Evolutionary conservation across 2,888 invertebrate genomes (phyloP).

Genomic region (Calliscelio sp.): DNA sequence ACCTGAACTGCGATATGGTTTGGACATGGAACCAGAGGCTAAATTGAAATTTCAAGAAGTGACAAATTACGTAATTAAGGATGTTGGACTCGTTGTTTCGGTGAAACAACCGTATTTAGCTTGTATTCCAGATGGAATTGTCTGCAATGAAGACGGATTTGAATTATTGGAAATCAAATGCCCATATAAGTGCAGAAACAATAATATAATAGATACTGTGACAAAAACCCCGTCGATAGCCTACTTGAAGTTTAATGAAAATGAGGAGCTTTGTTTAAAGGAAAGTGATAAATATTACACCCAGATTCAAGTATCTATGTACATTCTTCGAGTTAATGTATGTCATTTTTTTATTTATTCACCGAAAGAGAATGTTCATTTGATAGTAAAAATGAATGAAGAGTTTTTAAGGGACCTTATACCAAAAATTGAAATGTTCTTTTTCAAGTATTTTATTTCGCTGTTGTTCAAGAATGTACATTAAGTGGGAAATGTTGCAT

Average conservation of each 20-base stretch:
- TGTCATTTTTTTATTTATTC: constrained; percentile 60
- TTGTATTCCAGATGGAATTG: constrained; percentile 44
- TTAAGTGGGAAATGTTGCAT: no score
- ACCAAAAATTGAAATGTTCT: no score
- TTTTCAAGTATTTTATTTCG: no score
- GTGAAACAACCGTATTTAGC: constrained; percentile 38
- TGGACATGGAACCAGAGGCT: constrained; percentile 14
- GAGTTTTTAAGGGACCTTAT: no score
- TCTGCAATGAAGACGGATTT: constrained; percentile 39
- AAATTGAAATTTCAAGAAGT: background rate
- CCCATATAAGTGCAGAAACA: constrained; percentile 6
- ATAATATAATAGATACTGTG: constrained; percentile 2
- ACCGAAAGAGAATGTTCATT: constrained; percentile 7
- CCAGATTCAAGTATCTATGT: constrained; percentile 57
- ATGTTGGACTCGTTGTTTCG: constrained; percentile 18
- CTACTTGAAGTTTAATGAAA: constrained; percentile 23
- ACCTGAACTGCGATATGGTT: constrained; percentile 26
- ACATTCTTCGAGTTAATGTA: constrained; percentile 33
- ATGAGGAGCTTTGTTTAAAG: constrained; percentile 10
- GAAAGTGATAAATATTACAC: constrained; percentile 36
- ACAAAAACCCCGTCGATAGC: background rate
- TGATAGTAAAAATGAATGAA: no score
- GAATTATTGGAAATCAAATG: constrained; percentile 36
- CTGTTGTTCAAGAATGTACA: no score
- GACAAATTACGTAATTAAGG: background rate